These are phyloP conservation scores for Drosophila athabasca DNA, from an alignment of 1,140 invertebrate genomes.

Conservation along the genomic window DNA sequence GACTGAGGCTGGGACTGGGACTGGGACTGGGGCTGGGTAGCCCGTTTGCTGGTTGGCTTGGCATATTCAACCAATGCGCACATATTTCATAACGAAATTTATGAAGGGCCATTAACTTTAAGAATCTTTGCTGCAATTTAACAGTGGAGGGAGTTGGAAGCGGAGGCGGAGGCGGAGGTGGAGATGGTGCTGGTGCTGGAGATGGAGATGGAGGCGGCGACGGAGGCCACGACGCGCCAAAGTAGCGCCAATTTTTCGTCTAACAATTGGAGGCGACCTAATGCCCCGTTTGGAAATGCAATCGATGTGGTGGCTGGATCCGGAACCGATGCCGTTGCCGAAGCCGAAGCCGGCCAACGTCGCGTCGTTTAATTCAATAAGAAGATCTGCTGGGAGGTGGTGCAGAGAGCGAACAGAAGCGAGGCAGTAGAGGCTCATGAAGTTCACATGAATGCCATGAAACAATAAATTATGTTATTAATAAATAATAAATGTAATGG, in stretches of 20 bases:
- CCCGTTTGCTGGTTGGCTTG: conserved; percentile 30
- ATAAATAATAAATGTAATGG: conserved; percentile 84
- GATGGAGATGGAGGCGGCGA: conserved; percentile 2
- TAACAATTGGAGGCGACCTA: conserved; percentile 79
- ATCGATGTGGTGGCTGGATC: conserved; percentile 44
- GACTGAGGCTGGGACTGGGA: not conserved
- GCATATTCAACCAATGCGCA: conserved; percentile 75
- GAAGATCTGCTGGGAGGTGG: conserved; percentile 39
- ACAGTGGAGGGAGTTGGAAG: conserved; percentile 13
- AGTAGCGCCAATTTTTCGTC: conserved; percentile 79
- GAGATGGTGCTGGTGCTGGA: too few relatives aligned
- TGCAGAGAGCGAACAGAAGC: conserved; percentile 20
- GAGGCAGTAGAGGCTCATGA: conserved; percentile 47
- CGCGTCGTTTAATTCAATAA: conserved; percentile 79
- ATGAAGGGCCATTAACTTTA: conserved; percentile 82
- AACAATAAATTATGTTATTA: conserved; percentile 84
- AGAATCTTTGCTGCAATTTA: conserved; percentile 79
- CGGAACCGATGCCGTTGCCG: too few relatives aligned
- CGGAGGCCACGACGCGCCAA: conserved; percentile 43
- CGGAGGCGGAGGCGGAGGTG: too few relatives aligned
- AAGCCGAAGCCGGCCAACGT: conserved; percentile 26
- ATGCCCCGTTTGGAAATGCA: conserved; percentile 71
- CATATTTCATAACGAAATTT: conserved; percentile 82
- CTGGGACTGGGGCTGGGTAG: too few relatives aligned
- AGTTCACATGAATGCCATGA: conserved; percentile 83